phyloP scores from a whole-genome alignment of 2,888 invertebrate genomes.

The Teleiodes luculella region DNA sequence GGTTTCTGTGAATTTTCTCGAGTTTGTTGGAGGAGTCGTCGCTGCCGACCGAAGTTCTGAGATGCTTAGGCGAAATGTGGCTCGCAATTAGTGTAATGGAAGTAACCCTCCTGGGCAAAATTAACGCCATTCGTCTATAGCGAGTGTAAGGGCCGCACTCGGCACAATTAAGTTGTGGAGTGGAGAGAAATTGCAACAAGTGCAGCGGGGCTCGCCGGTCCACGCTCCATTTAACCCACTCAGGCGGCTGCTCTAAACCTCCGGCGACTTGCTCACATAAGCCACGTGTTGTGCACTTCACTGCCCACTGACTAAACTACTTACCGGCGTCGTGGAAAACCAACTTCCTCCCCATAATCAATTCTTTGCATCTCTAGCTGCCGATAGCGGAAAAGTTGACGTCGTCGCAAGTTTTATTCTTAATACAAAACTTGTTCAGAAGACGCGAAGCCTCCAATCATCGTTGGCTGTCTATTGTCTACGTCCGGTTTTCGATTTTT shows the following conservation, averaged over 20 bases:
- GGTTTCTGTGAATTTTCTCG: conserved; percentile 62
- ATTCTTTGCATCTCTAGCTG: neutral
- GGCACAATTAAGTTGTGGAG: conserved; percentile 66
- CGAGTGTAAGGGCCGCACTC: conserved; percentile 60
- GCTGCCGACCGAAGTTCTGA: conserved; percentile 61
- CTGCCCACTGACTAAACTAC: conserved; percentile 22
- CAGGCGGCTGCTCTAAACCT: conserved; percentile 50
- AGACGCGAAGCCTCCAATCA: conserved; percentile 36
- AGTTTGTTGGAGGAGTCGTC: conserved; percentile 64
- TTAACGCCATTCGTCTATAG: conserved; percentile 69
- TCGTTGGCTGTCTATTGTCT: conserved; percentile 44
- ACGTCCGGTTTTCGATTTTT: conserved; percentile 44
- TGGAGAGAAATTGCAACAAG: conserved; percentile 72
- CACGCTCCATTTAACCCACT: conserved; percentile 72
- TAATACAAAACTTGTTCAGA: conserved; percentile 51
- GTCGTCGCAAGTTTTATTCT: conserved; percentile 37
- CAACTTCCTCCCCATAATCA: neutral
- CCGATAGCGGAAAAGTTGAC: neutral
- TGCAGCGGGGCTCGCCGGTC: conserved; percentile 60
- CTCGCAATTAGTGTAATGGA: conserved; percentile 77
- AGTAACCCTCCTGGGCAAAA: conserved; percentile 63
- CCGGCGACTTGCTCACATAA: conserved; percentile 43
- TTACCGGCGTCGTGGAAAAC: conserved; percentile 17
- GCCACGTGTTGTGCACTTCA: conserved; percentile 36
- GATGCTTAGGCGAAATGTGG: conserved; percentile 73